A percentile compares a stretch with the other conserved stretches of the same genome.
Conservation (phyloP, 2,797 vertebrate genomes). For the Coranthus polyacanthus region DNA sequence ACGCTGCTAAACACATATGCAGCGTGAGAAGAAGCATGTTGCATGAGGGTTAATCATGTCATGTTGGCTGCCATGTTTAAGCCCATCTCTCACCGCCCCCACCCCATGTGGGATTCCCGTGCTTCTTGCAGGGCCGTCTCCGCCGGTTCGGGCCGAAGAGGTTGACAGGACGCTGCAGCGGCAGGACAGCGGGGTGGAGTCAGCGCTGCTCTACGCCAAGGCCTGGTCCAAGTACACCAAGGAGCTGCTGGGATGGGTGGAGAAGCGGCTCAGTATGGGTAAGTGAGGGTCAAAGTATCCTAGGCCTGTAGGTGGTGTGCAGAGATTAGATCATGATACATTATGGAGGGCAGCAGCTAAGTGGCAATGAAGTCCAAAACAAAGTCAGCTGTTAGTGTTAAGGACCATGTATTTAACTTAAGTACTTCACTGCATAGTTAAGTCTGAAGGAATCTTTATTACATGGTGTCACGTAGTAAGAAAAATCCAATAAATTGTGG, state of each 20-base stretch:
- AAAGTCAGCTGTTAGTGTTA: slow-evolving; percentile 4
- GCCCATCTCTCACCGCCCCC: slow-evolving; percentile 43
- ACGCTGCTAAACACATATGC: slow-evolving; percentile 7
- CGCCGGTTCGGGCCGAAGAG: slow-evolving; percentile 85
- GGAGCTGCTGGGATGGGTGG: slow-evolving; percentile 95
- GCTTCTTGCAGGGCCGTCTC: slow-evolving; percentile 84
- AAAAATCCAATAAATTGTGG: no score
- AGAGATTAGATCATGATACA: neutral
- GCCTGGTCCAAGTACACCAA: slow-evolving; percentile 98
- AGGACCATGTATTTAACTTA: neutral
- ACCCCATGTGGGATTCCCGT: slow-evolving; percentile 1
- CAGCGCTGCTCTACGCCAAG: slow-evolving; percentile 95
- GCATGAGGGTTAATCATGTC: neutral
- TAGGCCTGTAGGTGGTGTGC: no score
- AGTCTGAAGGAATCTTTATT: neutral
- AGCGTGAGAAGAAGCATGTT: neutral
- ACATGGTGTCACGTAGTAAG: neutral
- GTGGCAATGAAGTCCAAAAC: neutral
- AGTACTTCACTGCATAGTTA: slow-evolving; percentile 1
- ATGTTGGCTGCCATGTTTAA: slow-evolving; percentile 20
- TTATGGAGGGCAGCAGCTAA: slow-evolving; percentile 4
- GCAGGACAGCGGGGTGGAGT: slow-evolving; percentile 92
- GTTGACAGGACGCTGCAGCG: slow-evolving; percentile 90
- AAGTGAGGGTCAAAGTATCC: slow-evolving; percentile 74
- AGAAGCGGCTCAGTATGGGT: slow-evolving; percentile 95